These are phyloP conservation scores for Volucella bombylans DNA, from an alignment of 2,888 invertebrate genomes.

Conservation along the genomic window DNA sequence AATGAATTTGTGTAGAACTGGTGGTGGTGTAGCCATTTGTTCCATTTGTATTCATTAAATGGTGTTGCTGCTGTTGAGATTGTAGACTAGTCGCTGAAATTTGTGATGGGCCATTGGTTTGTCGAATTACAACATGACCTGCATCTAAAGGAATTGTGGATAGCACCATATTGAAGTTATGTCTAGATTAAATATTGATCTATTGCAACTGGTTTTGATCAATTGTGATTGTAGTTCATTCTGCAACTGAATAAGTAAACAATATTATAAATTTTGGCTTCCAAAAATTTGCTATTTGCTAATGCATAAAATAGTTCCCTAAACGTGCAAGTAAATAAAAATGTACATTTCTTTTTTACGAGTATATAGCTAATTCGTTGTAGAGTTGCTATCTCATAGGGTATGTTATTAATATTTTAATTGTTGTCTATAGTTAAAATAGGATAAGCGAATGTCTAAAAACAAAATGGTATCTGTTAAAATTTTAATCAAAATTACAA, in stretches of 20 bases:
- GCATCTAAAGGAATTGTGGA: constrained; percentile 77
- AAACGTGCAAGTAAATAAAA: no score
- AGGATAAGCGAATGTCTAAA: no score
- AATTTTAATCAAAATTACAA: no score
- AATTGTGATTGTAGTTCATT: constrained; percentile 81
- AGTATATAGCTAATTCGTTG: no score
- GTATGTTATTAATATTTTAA: no score
- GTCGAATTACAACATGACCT: constrained; percentile 76
- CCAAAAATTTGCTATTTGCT: not conserved
- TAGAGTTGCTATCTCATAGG: no score
- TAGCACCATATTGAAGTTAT: constrained; percentile 75
- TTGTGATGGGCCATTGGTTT: constrained; percentile 71
- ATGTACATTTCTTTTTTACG: no score
- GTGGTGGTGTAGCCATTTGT: constrained; percentile 68
- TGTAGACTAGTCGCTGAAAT: constrained; percentile 71
- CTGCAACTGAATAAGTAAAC: constrained; percentile 76
- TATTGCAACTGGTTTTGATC: constrained; percentile 67
- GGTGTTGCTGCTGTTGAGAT: constrained; percentile 73
- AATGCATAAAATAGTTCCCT: no score
- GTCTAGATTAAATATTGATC: constrained; percentile 67
- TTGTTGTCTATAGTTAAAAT: no score
- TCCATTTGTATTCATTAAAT: constrained; percentile 61
- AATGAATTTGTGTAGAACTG: constrained; percentile 60
- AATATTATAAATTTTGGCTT: not conserved
- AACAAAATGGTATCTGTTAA: no score